phyloP scores from a whole-genome alignment of 2,888 invertebrate species.

The Eupithecia exiguata region DNA sequence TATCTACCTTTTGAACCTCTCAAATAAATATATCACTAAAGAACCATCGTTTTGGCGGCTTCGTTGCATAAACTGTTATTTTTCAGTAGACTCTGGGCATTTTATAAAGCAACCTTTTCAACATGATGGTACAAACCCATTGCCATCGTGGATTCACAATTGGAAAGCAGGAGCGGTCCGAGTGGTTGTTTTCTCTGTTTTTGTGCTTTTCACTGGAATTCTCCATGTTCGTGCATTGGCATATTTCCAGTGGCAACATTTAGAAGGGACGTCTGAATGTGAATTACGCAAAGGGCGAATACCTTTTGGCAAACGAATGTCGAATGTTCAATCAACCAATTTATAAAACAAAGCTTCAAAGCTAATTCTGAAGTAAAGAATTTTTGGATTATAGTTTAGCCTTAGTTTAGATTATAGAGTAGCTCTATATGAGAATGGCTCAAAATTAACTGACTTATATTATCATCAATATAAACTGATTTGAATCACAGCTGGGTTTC shows the following conservation, averaged over 20 bases:
- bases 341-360: background rate
- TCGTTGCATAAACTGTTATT: background rate
- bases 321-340: conserved; percentile 7
- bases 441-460: background rate
- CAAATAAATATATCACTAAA: background rate
- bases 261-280: conserved; percentile 19
- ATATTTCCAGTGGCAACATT: conserved; percentile 32
- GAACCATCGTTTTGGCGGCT: background rate
- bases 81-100: background rate
- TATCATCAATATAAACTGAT: background rate
- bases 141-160: background rate
- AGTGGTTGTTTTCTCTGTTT: conserved; percentile 23
- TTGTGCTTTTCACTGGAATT: conserved; percentile 22
- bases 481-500: background rate
- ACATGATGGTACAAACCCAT: background rate
- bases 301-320: conserved; percentile 15
- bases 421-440: no score
- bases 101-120: background rate
- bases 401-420: no score
- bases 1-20: background rate
- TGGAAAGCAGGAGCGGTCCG: background rate
- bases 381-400: background rate
- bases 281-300: conserved; percentile 22
- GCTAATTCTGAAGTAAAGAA: background rate
- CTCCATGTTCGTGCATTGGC: conserved; percentile 28